phyloP scores from a whole-genome alignment of 2,888 invertebrate species.

The Vanessa cardui region DNA sequence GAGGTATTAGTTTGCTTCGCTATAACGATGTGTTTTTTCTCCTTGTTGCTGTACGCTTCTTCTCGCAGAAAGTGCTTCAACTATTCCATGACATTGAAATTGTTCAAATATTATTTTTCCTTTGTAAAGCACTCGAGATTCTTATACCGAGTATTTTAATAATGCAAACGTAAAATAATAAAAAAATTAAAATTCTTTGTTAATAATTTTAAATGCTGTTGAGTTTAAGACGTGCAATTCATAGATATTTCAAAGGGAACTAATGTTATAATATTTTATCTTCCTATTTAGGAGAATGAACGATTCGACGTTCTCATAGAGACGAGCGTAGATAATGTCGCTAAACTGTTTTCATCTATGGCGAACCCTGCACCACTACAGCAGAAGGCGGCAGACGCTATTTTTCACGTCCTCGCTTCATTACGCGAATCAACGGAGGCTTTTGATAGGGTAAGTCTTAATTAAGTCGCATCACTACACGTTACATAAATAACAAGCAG shows the following conservation, averaged over 20 bases:
- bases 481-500: background rate
- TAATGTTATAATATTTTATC: slow-evolving; percentile 4
- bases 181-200: background rate
- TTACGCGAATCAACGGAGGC: slow-evolving; percentile 83
- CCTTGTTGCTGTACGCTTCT: no score
- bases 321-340: slow-evolving; percentile 84
- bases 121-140: no score
- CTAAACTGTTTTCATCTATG: slow-evolving; percentile 82
- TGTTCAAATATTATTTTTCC: no score
- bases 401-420: slow-evolving; percentile 85
- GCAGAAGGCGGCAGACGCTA: slow-evolving; percentile 82
- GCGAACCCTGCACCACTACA: slow-evolving; percentile 80
- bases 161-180: background rate
- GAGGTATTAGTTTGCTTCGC: no score
- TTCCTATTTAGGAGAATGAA: slow-evolving; percentile 68
- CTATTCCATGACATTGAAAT: no score
- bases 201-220: no score
- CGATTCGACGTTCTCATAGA: slow-evolving; percentile 82
- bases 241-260: no score
- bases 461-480: background rate
- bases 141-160: no score
- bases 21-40: no score
- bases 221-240: no score
- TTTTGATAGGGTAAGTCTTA: slow-evolving; percentile 81
- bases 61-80: no score